Evolutionary conservation across 2,797 vertebrate genomes (phyloP).

Genomic region (Sphenopsis melanotis): DNA sequence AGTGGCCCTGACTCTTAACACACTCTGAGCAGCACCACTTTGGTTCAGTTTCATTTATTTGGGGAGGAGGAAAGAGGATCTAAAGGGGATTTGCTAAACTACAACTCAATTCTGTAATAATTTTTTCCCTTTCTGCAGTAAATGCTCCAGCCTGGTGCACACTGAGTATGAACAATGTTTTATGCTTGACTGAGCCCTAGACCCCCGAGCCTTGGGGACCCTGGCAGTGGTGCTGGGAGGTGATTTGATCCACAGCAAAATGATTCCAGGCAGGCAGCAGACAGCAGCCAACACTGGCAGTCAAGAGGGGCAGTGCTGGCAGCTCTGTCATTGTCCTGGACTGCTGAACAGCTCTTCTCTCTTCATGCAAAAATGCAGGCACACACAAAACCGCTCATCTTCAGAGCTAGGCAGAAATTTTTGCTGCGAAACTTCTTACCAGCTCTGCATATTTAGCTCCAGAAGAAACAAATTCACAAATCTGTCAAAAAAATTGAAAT

Average conservation of each 20-base stretch:
- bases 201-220: neutral
- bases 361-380: neutral
- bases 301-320: neutral
- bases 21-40: neutral
- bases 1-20: neutral
- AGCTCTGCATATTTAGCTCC: slow-evolving; percentile 34
- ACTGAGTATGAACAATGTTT: neutral
- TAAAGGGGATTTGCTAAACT: neutral
- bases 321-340: neutral
- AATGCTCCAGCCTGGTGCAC: neutral
- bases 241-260: neutral
- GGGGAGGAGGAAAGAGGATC: neutral
- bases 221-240: neutral
- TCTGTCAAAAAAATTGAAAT: neutral
- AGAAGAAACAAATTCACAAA: slow-evolving; percentile 32
- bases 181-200: neutral
- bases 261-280: neutral
- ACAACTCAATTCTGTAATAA: fast-evolving
- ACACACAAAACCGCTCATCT: neutral
- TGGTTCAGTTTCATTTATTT: neutral
- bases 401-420: neutral
- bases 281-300: neutral
- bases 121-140: neutral
- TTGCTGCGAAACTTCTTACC: slow-evolving; percentile 10
- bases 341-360: neutral